Conservation (phyloP, 2,888 invertebrate species). For the Sminthurides aquaticus region DNA sequence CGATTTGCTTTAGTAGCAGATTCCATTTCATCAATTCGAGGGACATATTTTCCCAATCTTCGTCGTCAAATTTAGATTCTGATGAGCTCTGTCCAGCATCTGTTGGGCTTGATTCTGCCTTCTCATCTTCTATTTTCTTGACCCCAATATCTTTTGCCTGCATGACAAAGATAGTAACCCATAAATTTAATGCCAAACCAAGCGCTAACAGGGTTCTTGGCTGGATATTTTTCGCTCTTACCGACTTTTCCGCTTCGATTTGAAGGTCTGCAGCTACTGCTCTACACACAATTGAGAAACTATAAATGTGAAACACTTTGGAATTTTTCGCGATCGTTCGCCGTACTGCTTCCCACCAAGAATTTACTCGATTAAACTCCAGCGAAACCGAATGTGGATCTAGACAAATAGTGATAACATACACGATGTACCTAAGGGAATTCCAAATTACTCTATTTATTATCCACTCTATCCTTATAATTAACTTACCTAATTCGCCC, state of each 20-base stretch:
- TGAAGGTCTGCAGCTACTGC: conserved; percentile 59
- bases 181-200: not conserved
- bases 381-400: conserved; percentile 48
- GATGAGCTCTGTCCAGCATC: not conserved
- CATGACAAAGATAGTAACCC: not conserved
- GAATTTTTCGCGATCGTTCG: conserved; percentile 63
- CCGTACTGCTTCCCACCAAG: conserved; percentile 76
- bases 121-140: not conserved
- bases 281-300: conserved; percentile 75
- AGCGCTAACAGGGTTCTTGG: not conserved
- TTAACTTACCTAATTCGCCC: conserved; percentile 51
- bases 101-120: not conserved
- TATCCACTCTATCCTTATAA: not conserved
- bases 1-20: conserved; percentile 75
- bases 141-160: conserved; percentile 13
- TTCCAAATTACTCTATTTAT: not conserved
- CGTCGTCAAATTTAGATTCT: conserved; percentile 46
- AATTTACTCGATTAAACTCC: conserved; percentile 62
- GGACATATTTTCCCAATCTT: conserved; percentile 73
- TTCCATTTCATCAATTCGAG: conserved; percentile 82
- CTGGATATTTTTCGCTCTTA: conserved; percentile 16
- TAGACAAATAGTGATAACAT: conserved; percentile 3
- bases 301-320: conserved; percentile 68
- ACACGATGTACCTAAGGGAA: not conserved
- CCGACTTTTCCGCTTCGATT: conserved; percentile 37